Evolutionary conservation across 2,888 invertebrate genomes (phyloP), one percentile per base, ranked within the genome.

Genomic region (Diloba caeruleocephala): DNA sequence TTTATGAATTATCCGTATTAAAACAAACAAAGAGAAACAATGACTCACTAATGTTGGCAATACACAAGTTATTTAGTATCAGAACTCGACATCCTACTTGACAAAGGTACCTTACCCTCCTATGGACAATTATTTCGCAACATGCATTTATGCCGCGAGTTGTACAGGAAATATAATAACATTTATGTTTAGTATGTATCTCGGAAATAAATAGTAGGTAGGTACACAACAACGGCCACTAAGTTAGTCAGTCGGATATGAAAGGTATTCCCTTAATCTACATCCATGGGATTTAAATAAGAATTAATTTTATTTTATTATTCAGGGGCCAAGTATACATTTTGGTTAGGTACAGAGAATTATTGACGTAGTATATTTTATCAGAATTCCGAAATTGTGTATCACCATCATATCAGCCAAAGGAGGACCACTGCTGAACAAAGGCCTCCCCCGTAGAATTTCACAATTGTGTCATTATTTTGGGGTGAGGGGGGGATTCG

Each of bases 71-170:
- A 29, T 52, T 37, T 49, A 64, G 37, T 45, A 52, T 53, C 53
- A 45, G 15, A 45, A 31, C 41, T 58, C 52, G 44, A 42, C 67
- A 61, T 61, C 61, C 67, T 42, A 67, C 41, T 38, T 39, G 19
- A 23, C 21, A 29, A 41, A 12, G 3, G 29, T 43, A 59, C 25
- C 13, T 39, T 3, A 21, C 21, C 21, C 28, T 33, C 21, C 6
- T 59, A 37, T 53, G 67, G 67, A 62, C 62, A 54, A 61, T 37
- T 26, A 64, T 64, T 68, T 56, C 32, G 43, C 31, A 64, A 68
- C 14, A 1, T 34, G 5, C 45, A 7, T 34, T 45, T 34, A 38
- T 44, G 69, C 62, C 49, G 68, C 48, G 63, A 62, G 49, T 29
- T 29, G 38, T 21, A 45, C 42, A 49, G 28, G 25, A 48, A 23